Evolutionary conservation across 2,113 vertebrate genomes (phyloP), one percentile per base, ranked within the genome.

Genomic region (Lasiurus cinereus): DNA sequence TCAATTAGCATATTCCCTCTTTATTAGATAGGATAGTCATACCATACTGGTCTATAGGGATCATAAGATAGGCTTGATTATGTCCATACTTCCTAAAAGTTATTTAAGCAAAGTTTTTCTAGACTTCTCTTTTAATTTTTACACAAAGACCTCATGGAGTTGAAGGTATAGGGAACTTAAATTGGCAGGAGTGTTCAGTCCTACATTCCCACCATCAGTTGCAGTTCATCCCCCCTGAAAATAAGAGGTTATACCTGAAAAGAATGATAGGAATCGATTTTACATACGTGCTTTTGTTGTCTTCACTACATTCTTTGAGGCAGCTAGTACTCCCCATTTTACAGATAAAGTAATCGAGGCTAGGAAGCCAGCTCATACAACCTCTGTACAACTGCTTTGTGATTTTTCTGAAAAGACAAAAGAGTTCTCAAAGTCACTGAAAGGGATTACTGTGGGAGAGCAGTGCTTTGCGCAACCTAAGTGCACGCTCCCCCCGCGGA

Each of bases 271-370:
- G 29, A 43, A 56, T 16, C 6, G 27, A 39, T 77, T 59, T 33
- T 7, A 31, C 5, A 8, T 0, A 5, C 18, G 15, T 14, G 43
- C 29, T 31, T 79, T 56, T 46, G 29, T 46, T 36, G 33, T 48
- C 46, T 74, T 93, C 43, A 39, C 15, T 7, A 9, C 4, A 70
- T 27, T 29, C 48, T 59, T 29, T 18, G 15, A 83, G 64, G 64
- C 24, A n/a, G 21, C 39, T 48, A 59, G 19, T 36, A 64, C 46
- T 66, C 43, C 33, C 90, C 79, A 83, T 88, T 74, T 92, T 5
- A 91, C 86, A 95, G 86, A 85, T 36, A 39, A 73, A 72, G 66
- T 91, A 78, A 69, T 1, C 3, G 72, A 83, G 76, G 70, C 29
- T 46, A 21, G 15, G 56, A 59, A 82, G 54, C 64, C 36, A 83